Evolutionary conservation across 2,113 vertebrate species (phyloP).

Genomic region (Numenius arquata): DNA sequence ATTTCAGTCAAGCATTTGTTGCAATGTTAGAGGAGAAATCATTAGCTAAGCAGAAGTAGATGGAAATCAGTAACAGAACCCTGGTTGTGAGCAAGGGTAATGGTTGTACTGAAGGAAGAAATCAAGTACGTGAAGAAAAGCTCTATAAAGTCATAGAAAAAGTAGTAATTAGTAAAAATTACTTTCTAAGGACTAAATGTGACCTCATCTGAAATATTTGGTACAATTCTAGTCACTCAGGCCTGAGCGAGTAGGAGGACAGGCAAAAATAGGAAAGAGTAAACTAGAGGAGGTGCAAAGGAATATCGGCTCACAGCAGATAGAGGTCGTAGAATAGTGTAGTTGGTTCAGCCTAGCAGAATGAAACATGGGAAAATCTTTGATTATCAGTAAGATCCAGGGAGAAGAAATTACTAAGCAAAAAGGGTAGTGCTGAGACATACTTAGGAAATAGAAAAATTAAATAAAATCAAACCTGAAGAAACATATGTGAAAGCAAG

Average conservation of each 20-base stretch:
- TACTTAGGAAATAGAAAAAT: not conserved
- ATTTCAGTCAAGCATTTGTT: not conserved
- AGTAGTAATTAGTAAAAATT: not conserved
- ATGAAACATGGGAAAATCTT: not conserved
- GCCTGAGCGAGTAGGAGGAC: rapidly evolving
- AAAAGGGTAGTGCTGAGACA: rapidly evolving
- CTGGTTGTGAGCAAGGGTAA: not conserved
- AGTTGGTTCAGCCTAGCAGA: not conserved
- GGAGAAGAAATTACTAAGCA: not conserved
- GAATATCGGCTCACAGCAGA: not conserved
- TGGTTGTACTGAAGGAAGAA: not conserved
- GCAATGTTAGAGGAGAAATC: not conserved
- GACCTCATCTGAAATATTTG: not conserved
- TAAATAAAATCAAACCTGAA: not conserved
- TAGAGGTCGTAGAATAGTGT: rapidly evolving
- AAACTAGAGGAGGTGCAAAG: not conserved
- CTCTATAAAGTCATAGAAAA: not conserved
- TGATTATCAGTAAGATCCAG: not conserved
- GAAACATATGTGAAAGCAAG: not conserved
- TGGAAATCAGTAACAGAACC: not conserved
- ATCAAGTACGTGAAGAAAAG: not conserved
- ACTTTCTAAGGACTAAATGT: not conserved
- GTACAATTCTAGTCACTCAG: not conserved
- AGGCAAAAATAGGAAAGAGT: rapidly evolving
- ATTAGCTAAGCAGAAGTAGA: not conserved